Evolutionary conservation across 2,888 invertebrate genomes (phyloP).

Genomic region (Drosophila kambysellisi): DNA sequence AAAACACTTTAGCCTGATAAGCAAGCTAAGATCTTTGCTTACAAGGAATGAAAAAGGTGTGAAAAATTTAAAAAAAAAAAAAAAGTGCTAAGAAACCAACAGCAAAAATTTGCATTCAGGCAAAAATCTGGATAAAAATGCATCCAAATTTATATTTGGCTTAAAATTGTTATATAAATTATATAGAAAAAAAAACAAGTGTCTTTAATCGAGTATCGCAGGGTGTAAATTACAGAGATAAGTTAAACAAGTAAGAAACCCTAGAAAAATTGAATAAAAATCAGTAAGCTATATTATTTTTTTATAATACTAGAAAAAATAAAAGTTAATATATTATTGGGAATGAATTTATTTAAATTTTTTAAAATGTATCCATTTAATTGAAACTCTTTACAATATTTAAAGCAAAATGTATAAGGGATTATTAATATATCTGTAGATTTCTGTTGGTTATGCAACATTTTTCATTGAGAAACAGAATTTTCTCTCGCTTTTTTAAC

Average conservation of each 20-base stretch:
- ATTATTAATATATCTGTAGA: background rate
- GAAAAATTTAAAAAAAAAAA: background rate
- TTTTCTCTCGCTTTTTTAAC: background rate
- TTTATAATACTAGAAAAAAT: background rate
- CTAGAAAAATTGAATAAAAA: background rate
- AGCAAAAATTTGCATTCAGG: too few species aligned
- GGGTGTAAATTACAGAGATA: background rate
- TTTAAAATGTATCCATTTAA: background rate
- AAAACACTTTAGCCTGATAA: background rate
- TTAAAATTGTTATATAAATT: too few species aligned
- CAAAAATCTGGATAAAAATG: background rate
- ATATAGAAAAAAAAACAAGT: background rate
- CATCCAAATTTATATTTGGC: too few species aligned
- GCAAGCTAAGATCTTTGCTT: background rate
- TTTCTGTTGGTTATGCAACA: background rate
- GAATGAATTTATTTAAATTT: too few species aligned
- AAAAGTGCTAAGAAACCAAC: too few species aligned
- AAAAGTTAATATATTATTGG: too few species aligned
- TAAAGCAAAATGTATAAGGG: background rate
- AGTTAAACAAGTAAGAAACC: background rate
- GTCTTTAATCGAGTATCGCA: background rate
- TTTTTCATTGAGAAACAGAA: background rate
- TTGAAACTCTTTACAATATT: too few species aligned
- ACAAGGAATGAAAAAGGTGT: too few species aligned
- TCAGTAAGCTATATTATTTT: background rate